Base-by-base conservation (phyloP, 2,797 vertebrate genomes). In the Momotus momota region DNA sequence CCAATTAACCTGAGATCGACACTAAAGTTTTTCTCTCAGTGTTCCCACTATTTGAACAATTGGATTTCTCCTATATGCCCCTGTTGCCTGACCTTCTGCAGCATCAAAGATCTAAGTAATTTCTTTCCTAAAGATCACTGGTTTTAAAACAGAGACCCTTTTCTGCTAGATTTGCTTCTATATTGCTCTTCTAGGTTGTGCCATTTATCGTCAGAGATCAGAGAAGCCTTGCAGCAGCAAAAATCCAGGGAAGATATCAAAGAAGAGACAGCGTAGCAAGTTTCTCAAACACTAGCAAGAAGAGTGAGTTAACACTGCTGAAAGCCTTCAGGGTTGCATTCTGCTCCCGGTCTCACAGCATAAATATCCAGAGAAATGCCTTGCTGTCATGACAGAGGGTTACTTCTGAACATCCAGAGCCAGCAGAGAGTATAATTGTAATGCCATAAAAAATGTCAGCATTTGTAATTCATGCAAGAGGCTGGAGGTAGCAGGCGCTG, bases 1-100 rank as follows among this genome's bases (percentile, higher is more conserved):
- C 74, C 88, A 93, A 83, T 96, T 97, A 96, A 94, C 94, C 81
- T 64, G 49, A 92, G 57, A 92, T 83, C 92, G 88, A 93, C 95
- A 91, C 60, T 67, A 65, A 91, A 1, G 1, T 51, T 94, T 80
- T 91, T 93, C 40, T 92, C 38, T 70, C 13, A 1, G 31, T 40
- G 46, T 55, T 82, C 52, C 57, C 71, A 41, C 48, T 85, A 69
- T 61, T 27, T 40, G 45, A 95, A 87, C 67, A 87, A 93, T 23
- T 51, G 26, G 15, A 43, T 85, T 85, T 81, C 61, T 92, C 80
- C 74, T 62, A 8, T n/a, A 45, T 38, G 38, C 22, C 52, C 58
- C 49, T 62, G 15, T 19, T 85, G 45, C 55, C 38, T 90, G 64
- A 57, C 29, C 52, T 96, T 92, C 78, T 80, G 78, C 86, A 85